Percentiles rank a stretch among this genome's conserved stretches.
phyloP scores from a whole-genome alignment of 35 echinoderm and acorn worm genomes.

The Anneissia japonica region DNA sequence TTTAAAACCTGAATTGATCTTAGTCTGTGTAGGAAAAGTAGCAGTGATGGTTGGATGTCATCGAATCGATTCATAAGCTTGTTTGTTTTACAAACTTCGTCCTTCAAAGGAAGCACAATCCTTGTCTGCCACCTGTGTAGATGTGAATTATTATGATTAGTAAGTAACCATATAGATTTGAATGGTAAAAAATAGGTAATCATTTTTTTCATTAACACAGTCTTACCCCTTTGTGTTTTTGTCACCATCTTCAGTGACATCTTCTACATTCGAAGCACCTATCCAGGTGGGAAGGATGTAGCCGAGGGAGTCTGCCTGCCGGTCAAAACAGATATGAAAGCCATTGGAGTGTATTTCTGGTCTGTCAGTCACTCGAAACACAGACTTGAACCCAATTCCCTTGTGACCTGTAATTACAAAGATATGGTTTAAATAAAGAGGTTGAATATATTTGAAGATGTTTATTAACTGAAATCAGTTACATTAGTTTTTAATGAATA shows the following conservation, averaged over 20 bases:
- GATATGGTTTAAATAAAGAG: neutral
- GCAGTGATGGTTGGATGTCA: conserved; percentile 49
- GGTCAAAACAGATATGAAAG: conserved; percentile 57
- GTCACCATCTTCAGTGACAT: neutral
- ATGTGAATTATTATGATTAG: conserved; percentile 22
- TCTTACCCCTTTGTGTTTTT: neutral
- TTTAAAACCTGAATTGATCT: conserved; percentile 25
- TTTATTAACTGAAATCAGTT: neutral
- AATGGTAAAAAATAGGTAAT: no score
- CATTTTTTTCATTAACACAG: no score
- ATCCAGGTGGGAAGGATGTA: conserved; percentile 61
- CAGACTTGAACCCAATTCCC: conserved; percentile 55
- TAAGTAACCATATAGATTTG: no score
- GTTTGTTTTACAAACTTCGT: conserved; percentile 26
- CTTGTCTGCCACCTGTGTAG: conserved; percentile 31
- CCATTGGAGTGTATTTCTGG: conserved; percentile 47
- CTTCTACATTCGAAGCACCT: neutral
- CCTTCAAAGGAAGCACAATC: conserved; percentile 45
- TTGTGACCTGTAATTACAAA: conserved; percentile 39
- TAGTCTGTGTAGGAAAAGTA: conserved; percentile 39
- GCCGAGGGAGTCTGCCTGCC: conserved; percentile 17
- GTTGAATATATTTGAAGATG: neutral
- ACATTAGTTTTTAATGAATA: neutral
- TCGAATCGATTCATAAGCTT: conserved; percentile 39
- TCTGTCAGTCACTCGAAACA: conserved; percentile 41